Evolutionary conservation across 2,797 vertebrate species (phyloP).

Genomic region (Ciconia nigra): DNA sequence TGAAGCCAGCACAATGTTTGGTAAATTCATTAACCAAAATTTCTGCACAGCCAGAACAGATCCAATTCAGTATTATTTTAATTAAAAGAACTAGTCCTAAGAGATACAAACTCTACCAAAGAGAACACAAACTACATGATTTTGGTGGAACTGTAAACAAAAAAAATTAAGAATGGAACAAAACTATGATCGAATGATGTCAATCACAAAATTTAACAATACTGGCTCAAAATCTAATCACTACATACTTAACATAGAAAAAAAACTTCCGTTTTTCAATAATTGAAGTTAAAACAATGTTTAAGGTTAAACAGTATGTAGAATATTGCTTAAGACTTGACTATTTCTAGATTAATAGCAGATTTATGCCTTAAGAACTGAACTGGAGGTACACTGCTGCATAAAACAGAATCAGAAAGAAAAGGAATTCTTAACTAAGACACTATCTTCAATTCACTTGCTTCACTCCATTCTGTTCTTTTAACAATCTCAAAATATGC

Average conservation of each 20-base stretch:
- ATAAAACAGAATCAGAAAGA: not conserved
- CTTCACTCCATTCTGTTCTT: not conserved
- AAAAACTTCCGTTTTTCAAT: not conserved
- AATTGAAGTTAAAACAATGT: too few species aligned
- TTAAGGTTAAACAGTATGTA: not conserved
- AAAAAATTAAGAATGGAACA: not conserved
- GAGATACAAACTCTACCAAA: not conserved
- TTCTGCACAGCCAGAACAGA: not conserved
- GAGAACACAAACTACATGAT: not conserved
- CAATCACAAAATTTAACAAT: not conserved
- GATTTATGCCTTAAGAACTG: not conserved
- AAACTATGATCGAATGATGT: not conserved
- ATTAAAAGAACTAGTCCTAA: not conserved
- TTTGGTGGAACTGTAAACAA: not conserved
- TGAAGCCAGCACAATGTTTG: not conserved
- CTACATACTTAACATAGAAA: not conserved
- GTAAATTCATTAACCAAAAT: not conserved
- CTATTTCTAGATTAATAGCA: not conserved
- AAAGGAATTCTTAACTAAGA: not conserved
- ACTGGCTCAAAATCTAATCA: not conserved
- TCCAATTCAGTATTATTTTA: not conserved
- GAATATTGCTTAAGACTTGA: not conserved
- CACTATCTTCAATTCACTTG: not conserved
- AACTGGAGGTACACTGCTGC: not conserved
- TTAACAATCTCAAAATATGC: not conserved